These are phyloP conservation scores for Brachyhypopomus gauderio DNA, from an alignment of 2,113 vertebrate species.

Conservation along the genomic window DNA sequence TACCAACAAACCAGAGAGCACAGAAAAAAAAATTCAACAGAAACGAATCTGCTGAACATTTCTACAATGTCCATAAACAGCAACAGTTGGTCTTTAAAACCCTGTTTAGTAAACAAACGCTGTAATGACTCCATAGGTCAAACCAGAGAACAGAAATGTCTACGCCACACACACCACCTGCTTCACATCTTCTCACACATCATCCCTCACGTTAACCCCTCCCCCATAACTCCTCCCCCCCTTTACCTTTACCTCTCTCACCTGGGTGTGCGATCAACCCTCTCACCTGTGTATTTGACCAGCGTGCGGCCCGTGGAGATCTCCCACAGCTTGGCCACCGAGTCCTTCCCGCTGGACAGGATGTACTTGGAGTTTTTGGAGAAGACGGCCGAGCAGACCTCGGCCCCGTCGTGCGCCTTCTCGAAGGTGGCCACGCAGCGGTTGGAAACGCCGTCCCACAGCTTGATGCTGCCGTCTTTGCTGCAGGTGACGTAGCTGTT, in stretches of 20 bases:
- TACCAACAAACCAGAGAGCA: no score
- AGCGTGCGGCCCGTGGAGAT: constrained; percentile 94
- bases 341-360: constrained; percentile 97
- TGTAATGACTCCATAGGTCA: no score
- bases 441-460: constrained; percentile 97
- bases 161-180: no score
- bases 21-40: no score
- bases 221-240: constrained; percentile 24
- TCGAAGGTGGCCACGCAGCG: constrained; percentile 95
- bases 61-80: no score
- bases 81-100: no score
- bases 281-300: constrained; percentile 94
- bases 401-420: constrained; percentile 92
- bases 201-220: no score
- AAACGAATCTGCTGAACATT: no score
- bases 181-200: no score
- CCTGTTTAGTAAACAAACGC: no score
- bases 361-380: constrained; percentile 99
- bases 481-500: constrained; percentile 96
- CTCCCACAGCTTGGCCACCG: constrained; percentile 97
- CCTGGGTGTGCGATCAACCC: not conserved
- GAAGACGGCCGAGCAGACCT: constrained; percentile 96
- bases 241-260: constrained; percentile 67
- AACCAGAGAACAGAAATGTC: no score
- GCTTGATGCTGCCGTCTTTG: constrained; percentile 96